Evolutionary conservation across 2,113 vertebrate species (phyloP), one percentile per base, ranked within the genome.

Genomic region (Phycodurus eques): DNA sequence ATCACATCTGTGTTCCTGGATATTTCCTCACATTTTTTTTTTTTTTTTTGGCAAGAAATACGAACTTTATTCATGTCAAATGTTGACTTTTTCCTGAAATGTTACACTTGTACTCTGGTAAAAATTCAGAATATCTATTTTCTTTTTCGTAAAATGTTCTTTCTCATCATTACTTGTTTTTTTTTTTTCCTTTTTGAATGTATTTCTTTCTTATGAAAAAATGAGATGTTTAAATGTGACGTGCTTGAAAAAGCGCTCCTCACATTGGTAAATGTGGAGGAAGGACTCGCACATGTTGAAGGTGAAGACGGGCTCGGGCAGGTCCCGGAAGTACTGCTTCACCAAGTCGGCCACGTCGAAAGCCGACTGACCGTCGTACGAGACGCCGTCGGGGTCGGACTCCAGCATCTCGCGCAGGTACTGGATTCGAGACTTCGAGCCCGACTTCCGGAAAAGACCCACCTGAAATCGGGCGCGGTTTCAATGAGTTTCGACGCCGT

Each of bases 291-390:
- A 94, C 54, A 97, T 93, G 76, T 88, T 94, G 90, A 88, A 91
- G 47, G 92, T 94, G 73, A 97, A 95, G 78, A 97, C 76, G 0
- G 95, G 94, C 77, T 97, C 95, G 0, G 95, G 95, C 17, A 97
- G 93, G 81, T 97, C 95, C 75, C 95, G 90, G 90, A 96, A 95
- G 79, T 94, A 97, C 80, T 97, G 95, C 86, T 96, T 97, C 80
- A 97, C 91, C 95, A 96, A 93, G 75, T 97, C 95, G 8, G 95
- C 95, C 80, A 97, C 94, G 0, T 97, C 95, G 35, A 94, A 96
- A 0, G 95, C 95, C 0, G 94, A 96, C 76, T 96, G 95, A 20
- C 90, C 92, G 2, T 94, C 91, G 0, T 92, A 96, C 0, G 91
- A 92, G 2, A 94, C 85, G 0, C 87, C 88, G 5, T 90, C 88